Base-by-base conservation (phyloP, 2,888 invertebrate species). In the Drosophila limbata region DNA sequence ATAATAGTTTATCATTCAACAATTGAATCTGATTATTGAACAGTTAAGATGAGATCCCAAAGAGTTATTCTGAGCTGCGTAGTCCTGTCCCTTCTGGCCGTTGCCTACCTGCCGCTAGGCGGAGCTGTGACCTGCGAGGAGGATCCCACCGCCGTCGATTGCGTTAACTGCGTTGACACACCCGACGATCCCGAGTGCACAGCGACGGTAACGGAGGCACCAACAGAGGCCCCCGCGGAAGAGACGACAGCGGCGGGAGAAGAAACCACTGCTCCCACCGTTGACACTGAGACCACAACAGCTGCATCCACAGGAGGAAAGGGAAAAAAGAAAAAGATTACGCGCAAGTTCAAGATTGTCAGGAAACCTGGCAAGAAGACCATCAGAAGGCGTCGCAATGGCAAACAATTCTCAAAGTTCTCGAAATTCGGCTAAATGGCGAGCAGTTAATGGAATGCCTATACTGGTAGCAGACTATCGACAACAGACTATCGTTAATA, bases 81-180 rank as follows among this genome's bases (percentile, higher is more conserved):
- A 8, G 56, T n/a, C 17, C 33, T 56, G 5, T n/a, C 15, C 15
- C 10, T 42, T 19, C 4, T 55, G 5, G 28, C 40, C 31, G 1
- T 50, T 9, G 50, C 60, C 50, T 33, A 60, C 11, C 50, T 60
- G 4, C 60, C 60, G 3, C 31, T 40, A n/a, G 39, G 60, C n/a
- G 39, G 48, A 10, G 48, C 60, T 19, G 60, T 60, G 11, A 42
- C 40, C 17, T 60, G 60, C 13, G 48, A 13, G 3, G 50, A 9
- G 0, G 50, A 42, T 40, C 60, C 60, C 21, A 4, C 0, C 5
- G 48, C 31, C 8, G 4, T 8, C 1, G 15, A 5, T 1, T 60
- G 60, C 31, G n/a, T 50, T 2, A 19, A 60, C 40, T 60, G 60
- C 13, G 3, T 11, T 4, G 8, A 3, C 0, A 0, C 3, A 1